These are phyloP conservation scores for Lymantria dispar DNA, from an alignment of 2,888 invertebrate genomes.

Conservation along the genomic window DNA sequence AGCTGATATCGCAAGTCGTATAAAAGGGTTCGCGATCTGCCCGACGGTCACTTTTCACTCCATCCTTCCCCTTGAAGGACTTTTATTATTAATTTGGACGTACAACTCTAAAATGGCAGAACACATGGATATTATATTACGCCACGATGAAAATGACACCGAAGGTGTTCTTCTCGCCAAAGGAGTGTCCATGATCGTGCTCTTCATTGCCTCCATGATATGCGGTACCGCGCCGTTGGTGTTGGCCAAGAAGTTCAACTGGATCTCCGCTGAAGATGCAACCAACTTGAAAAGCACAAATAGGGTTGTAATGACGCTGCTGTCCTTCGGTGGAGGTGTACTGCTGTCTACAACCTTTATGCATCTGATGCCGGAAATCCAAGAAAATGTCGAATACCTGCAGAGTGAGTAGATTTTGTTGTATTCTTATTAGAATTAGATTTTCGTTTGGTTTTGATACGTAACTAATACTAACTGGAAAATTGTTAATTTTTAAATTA, in stretches of 20 bases:
- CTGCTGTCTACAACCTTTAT: conserved; percentile 91
- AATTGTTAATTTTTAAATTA: too few relatives aligned
- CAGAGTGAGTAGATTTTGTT: conserved; percentile 63
- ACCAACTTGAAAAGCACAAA: conserved; percentile 75
- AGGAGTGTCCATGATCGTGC: conserved; percentile 88
- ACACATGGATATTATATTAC: conserved; percentile 33
- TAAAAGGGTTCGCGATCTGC: conserved; percentile 58
- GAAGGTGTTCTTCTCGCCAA: conserved; percentile 86
- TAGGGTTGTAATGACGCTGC: conserved; percentile 81
- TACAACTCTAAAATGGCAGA: conserved; percentile 39
- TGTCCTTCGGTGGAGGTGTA: conserved; percentile 94
- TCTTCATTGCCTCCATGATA: conserved; percentile 88
- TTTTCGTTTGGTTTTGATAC: not conserved
- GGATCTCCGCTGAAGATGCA: conserved; percentile 76
- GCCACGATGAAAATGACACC: conserved; percentile 47
- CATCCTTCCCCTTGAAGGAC: conserved; percentile 19
- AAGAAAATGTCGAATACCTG: conserved; percentile 85
- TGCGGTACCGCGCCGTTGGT: conserved; percentile 89
- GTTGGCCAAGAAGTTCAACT: conserved; percentile 85
- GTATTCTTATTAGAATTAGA: not conserved
- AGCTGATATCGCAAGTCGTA: conserved; percentile 55
- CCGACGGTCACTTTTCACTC: conserved; percentile 39
- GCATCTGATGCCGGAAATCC: conserved; percentile 90
- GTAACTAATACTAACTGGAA: not conserved
- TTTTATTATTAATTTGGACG: conserved; percentile 5